These are phyloP conservation scores for Clanis bilineata DNA, from an alignment of 2,888 invertebrate genomes.

Conservation along the genomic window DNA sequence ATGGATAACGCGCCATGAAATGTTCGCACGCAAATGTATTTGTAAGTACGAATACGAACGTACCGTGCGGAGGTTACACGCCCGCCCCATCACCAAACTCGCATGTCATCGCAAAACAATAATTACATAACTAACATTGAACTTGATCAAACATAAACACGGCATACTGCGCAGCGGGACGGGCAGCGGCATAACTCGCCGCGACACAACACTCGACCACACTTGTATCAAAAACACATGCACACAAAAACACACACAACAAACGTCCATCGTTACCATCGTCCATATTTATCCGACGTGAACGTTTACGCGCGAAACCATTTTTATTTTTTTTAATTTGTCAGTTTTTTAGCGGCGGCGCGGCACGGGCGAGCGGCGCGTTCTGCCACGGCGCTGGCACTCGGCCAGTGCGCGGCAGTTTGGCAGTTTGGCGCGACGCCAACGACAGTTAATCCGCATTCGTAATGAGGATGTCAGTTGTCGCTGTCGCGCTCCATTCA, in stretches of 20 bases:
- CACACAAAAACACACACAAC: constrained; percentile 44
- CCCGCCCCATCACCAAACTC: constrained; percentile 2
- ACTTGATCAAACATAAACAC: constrained; percentile 52
- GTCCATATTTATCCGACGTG: constrained; percentile 70
- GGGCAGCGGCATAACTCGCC: constrained; percentile 37
- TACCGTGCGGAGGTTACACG: constrained; percentile 6
- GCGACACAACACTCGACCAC: constrained; percentile 27
- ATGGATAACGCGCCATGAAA: neutral
- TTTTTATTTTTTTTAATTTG: constrained; percentile 47
- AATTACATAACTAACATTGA: constrained; percentile 67
- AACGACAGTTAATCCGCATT: constrained; percentile 30
- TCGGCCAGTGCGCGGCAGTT: constrained; percentile 39
- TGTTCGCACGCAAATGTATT: neutral
- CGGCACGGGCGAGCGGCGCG: constrained; percentile 55
- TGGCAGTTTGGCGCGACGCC: constrained; percentile 15
- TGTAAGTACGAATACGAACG: neutral
- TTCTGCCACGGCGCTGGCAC: constrained; percentile 59
- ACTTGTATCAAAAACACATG: constrained; percentile 41
- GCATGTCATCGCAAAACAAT: constrained; percentile 34
- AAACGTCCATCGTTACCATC: constrained; percentile 43
- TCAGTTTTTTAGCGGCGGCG: constrained; percentile 36
- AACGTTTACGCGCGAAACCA: constrained; percentile 61
- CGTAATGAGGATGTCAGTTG: constrained; percentile 33
- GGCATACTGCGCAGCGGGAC: constrained; percentile 43
- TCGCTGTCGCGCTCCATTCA: constrained; percentile 42